phyloP scores from a whole-genome alignment of 2,888 invertebrate genomes.

The Mylabris sibirica region DNA sequence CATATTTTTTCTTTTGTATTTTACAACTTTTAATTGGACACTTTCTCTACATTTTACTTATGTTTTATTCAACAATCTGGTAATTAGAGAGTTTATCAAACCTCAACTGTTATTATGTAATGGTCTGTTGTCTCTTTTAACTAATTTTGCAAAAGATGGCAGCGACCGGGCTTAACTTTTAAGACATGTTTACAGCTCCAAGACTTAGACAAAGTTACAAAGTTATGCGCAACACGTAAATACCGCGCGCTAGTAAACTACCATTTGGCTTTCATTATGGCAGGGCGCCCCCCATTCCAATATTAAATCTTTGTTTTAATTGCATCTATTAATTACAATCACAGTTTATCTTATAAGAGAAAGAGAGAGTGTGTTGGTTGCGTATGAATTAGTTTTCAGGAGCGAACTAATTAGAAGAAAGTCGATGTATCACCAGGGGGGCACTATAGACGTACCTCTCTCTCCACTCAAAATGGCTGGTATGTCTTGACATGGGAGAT shows the following conservation, averaged over 20 bases:
- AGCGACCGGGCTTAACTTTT: constrained; percentile 55
- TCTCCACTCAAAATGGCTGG: constrained; percentile 51
- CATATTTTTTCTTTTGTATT: not conserved
- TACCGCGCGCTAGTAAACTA: constrained; percentile 56
- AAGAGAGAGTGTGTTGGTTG: constrained; percentile 36
- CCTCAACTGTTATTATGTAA: not conserved
- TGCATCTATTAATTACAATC: constrained; percentile 59
- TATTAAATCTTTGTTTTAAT: constrained; percentile 61
- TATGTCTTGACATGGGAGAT: constrained; percentile 46
- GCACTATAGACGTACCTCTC: constrained; percentile 28
- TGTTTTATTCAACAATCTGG: not conserved
- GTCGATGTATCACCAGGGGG: constrained; percentile 51
- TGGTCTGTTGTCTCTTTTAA: constrained; percentile 10
- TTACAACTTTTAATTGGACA: not conserved
- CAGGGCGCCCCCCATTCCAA: constrained; percentile 49
- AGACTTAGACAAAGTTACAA: constrained; percentile 62
- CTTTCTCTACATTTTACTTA: not conserved
- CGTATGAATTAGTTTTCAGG: constrained; percentile 57
- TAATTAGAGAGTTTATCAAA: not conserved
- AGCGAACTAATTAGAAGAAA: constrained; percentile 57
- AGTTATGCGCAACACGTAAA: constrained; percentile 63
- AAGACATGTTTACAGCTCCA: constrained; percentile 60
- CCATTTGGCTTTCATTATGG: constrained; percentile 60
- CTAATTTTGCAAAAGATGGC: constrained; percentile 57
- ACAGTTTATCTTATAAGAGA: constrained; percentile 52